Evolutionary conservation across 2,113 vertebrate species (phyloP), one percentile per base, ranked within the genome.

Genomic region (Atlantisia rogersi): DNA sequence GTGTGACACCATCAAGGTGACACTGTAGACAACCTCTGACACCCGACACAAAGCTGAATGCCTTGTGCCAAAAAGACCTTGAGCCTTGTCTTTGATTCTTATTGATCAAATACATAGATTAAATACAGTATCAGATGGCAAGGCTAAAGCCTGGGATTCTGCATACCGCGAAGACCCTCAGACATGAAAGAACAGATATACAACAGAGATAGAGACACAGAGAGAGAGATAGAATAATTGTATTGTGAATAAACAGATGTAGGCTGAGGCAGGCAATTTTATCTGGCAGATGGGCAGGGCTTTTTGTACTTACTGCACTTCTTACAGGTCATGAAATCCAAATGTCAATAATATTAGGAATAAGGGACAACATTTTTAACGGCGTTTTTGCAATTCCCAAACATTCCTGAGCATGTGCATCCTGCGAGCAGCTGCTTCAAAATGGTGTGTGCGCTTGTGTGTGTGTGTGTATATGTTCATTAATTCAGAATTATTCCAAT

Each of bases 401-500:
- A 97, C 98, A 98, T 99, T 99, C 98, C 98, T 97, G 97, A 98
- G 95, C 98, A 98, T 93, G 74, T 95, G 92, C 90, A 97, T 97
- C 94, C 92, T 97, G 96, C 94, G 96, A 97, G 97, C 99, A 99
- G 98, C 98, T 99, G 98, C 98, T 98, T 96, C 97, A 98, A 98
- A 98, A 95, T 70, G 94, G 93, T 90, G 94, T 8, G 56, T 3
- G 8, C 13, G 35, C 73, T 48, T 32, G 42, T 52, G 46, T 40
- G 56, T 40, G 75, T 39, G 69, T 77, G 90, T 63, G 91, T 62
- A 17, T 63, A 53, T 86, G 94, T 98, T 96, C 98, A 99, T 99
- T 99, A 99, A 99, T 99, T 98, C 98, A 98, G 98, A 99, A 99
- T 99, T 99, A 99, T 99, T 99, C 99, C 99, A 99, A 99, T 99